Percentiles rank a stretch among this genome's conserved stretches.
Evolutionary conservation across 2,797 vertebrate genomes (phyloP).

Genomic region (Pipistrellus kuhlii): DNA sequence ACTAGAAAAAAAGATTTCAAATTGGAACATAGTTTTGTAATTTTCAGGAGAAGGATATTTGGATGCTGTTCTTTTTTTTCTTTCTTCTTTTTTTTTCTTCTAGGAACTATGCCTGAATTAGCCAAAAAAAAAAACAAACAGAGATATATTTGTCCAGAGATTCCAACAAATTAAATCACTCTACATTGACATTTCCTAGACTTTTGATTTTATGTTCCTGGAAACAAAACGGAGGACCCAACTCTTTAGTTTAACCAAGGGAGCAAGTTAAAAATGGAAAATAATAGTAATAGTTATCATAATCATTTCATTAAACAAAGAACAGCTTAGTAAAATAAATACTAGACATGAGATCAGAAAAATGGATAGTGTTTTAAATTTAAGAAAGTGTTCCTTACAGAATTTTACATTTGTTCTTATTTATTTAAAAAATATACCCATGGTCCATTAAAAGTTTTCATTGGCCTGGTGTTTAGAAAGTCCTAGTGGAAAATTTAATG

Average conservation of each 20-base stretch:
- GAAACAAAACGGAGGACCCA: neutral
- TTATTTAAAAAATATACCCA: neutral
- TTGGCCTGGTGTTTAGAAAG: neutral
- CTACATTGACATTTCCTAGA: neutral
- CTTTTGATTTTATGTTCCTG: slow-evolving; percentile 9
- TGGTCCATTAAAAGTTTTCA: neutral
- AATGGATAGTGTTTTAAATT: slow-evolving; percentile 7
- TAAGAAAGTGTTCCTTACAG: neutral
- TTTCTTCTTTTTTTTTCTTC: neutral
- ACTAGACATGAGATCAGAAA: neutral
- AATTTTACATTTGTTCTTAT: neutral
- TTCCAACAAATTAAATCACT: slow-evolving; percentile 40
- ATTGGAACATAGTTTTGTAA: slow-evolving; percentile 5
- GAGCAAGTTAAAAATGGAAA: slow-evolving; percentile 12
- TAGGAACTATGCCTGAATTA: slow-evolving; percentile 31
- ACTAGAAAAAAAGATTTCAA: neutral
- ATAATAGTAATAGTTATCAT: neutral
- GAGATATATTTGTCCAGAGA: neutral
- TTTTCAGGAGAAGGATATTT: neutral
- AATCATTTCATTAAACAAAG: slow-evolving; percentile 29
- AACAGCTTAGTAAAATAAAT: neutral
- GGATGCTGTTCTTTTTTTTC: neutral
- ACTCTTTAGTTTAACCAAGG: neutral
- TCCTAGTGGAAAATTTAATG: neutral
- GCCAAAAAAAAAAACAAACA: slow-evolving; percentile 42